Percentiles rank a stretch among this genome's conserved stretches.
phyloP scores from a whole-genome alignment of 2,888 invertebrate species.

The Limnephilus lunatus region DNA sequence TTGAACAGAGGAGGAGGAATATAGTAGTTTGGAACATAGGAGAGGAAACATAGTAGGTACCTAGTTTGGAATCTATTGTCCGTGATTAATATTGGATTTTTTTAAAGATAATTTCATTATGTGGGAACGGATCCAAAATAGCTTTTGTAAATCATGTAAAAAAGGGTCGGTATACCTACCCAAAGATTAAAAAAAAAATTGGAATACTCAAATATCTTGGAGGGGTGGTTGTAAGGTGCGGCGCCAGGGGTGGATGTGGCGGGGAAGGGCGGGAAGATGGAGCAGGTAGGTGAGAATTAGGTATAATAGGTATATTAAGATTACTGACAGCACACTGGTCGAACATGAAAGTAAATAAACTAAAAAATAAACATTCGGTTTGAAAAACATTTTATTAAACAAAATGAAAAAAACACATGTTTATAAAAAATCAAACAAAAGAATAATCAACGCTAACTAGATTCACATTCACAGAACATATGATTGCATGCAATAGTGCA shows the following conservation, averaged over 20 bases:
- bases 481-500: too few species aligned
- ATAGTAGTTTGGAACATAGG: too few species aligned
- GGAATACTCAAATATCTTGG: neutral
- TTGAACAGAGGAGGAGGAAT: neutral
- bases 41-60: too few species aligned
- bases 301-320: neutral
- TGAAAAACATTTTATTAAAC: neutral
- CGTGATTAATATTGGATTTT: neutral
- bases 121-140: constrained; percentile 1
- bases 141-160: neutral
- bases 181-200: neutral
- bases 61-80: neutral
- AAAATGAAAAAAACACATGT: neutral
- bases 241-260: neutral
- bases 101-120: neutral
- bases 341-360: neutral
- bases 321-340: neutral
- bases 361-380: neutral
- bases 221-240: neutral
- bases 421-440: too few species aligned
- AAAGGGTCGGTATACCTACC: constrained; percentile 19
- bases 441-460: too few species aligned
- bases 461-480: too few species aligned
- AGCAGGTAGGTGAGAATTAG: neutral
- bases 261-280: neutral